Evolutionary conservation across 1,140 invertebrate genomes (phyloP).

Genomic region (Battus philenor): DNA sequence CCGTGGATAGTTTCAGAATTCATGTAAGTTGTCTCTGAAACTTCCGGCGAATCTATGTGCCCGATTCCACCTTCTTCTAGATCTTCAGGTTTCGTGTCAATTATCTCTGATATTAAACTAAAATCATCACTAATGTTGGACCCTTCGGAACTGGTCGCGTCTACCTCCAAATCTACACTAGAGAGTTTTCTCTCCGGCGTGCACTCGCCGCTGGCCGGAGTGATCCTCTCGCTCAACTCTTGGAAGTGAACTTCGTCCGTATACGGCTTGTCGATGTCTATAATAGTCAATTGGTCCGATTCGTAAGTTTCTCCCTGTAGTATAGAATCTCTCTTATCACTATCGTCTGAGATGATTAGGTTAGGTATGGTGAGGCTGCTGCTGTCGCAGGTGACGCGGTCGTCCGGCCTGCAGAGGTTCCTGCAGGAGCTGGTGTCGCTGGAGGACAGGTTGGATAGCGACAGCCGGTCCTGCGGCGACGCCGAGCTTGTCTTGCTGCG

Average conservation of each 20-base stretch:
- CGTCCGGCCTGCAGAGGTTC: slow-evolving; percentile 60
- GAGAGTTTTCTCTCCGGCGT: slow-evolving; percentile 60
- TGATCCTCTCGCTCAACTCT: slow-evolving; percentile 41
- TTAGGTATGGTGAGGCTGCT: slow-evolving; percentile 73
- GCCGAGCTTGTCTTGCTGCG: slow-evolving; percentile 44
- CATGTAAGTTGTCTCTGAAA: slow-evolving; percentile 81
- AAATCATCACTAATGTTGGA: slow-evolving; percentile 83
- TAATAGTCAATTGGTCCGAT: slow-evolving; percentile 79
- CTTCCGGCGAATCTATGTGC: slow-evolving; percentile 89
- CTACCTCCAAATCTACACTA: slow-evolving; percentile 62
- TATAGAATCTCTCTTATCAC: slow-evolving; percentile 60
- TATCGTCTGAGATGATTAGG: slow-evolving; percentile 68
- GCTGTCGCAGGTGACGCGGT: slow-evolving; percentile 47
- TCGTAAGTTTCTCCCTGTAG: slow-evolving; percentile 74
- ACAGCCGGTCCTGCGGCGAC: slow-evolving; percentile 54
- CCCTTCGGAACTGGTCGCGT: slow-evolving; percentile 76
- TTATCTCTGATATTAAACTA: slow-evolving; percentile 80
- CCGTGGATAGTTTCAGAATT: slow-evolving; percentile 83
- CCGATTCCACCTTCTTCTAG: slow-evolving; percentile 78
- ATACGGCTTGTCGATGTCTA: slow-evolving; percentile 77
- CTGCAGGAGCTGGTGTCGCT: slow-evolving; percentile 69
- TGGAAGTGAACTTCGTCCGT: slow-evolving; percentile 62
- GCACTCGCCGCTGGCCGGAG: slow-evolving; percentile 47
- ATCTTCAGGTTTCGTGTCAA: slow-evolving; percentile 76
- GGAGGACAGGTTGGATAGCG: slow-evolving; percentile 63